Percentiles rank a stretch among this genome's conserved stretches.
Conservation (phyloP, 2,113 vertebrate species). For the Gadus chalcogrammus region DNA sequence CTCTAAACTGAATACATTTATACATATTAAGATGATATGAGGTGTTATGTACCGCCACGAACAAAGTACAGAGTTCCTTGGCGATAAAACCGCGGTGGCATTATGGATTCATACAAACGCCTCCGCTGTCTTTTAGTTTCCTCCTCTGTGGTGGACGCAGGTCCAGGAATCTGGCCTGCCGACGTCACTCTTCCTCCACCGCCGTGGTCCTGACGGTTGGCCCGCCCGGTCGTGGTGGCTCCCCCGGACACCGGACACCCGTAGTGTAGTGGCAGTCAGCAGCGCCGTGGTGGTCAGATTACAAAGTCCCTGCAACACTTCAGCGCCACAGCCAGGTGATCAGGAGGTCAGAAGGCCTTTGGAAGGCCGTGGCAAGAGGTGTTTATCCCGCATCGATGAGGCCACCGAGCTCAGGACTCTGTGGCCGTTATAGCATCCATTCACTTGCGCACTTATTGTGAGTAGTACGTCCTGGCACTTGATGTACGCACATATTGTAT, state of each 20-base stretch:
- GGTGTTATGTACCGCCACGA: too few relatives aligned
- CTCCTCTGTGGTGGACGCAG: not conserved
- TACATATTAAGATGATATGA: too few relatives aligned
- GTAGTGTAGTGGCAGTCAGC: conserved; percentile 38
- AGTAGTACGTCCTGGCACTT: too few relatives aligned
- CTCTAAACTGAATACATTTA: too few relatives aligned
- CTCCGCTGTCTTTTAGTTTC: too few relatives aligned
- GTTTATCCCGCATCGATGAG: not conserved
- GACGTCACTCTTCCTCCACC: conserved; percentile 39
- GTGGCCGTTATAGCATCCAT: too few relatives aligned
- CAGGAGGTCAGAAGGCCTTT: conserved; percentile 38
- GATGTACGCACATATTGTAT: too few relatives aligned
- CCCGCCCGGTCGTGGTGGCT: conserved; percentile 33
- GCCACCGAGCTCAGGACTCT: not conserved
- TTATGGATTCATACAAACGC: too few relatives aligned
- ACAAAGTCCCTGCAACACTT: conserved; percentile 47
- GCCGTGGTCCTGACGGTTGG: conserved; percentile 35
- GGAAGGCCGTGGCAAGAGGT: conserved; percentile 15
- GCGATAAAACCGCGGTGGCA: too few relatives aligned
- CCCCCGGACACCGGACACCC: conserved; percentile 65
- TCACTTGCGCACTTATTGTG: too few relatives aligned
- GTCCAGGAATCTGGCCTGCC: conserved; percentile 37
- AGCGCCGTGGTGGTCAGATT: conserved; percentile 61
- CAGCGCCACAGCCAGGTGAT: conserved; percentile 46
- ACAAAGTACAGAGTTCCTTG: too few relatives aligned